A percentile compares a stretch with the other conserved stretches of the same genome.
These are phyloP conservation scores for Mythimna pallens DNA, from an alignment of 2,888 invertebrate species.

Conservation along the genomic window DNA sequence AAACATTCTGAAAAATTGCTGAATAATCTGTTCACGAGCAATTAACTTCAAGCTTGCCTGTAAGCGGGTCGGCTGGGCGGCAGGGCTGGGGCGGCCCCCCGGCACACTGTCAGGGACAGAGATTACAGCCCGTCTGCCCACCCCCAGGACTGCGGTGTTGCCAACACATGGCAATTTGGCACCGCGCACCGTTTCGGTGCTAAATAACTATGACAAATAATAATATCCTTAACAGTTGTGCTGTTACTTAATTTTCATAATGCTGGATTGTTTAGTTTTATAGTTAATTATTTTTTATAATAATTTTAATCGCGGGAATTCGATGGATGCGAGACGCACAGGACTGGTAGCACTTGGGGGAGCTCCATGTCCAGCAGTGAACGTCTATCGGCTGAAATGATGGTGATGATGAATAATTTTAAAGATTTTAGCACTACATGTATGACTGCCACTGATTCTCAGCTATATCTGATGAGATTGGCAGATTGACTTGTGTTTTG, in stretches of 20 bases:
- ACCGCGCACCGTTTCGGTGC: slow-evolving; percentile 48
- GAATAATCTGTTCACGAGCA: slow-evolving; percentile 66
- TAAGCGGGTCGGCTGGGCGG: slow-evolving; percentile 42
- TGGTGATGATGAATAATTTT: too few species aligned
- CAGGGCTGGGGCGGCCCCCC: slow-evolving; percentile 52
- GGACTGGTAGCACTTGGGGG: too few species aligned
- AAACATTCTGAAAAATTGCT: slow-evolving; percentile 64
- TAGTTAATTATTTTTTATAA: slow-evolving; percentile 5
- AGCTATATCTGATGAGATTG: too few species aligned
- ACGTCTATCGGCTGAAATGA: too few species aligned
- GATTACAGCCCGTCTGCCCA: slow-evolving; percentile 51
- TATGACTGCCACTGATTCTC: too few species aligned
- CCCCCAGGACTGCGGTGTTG: slow-evolving; percentile 53
- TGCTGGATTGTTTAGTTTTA: slow-evolving; percentile 32
- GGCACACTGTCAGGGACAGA: slow-evolving; percentile 63
- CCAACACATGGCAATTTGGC: slow-evolving; percentile 67
- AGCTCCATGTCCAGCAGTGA: too few species aligned
- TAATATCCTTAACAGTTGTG: slow-evolving; percentile 59
- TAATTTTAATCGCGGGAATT: background rate
- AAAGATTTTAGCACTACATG: too few species aligned
- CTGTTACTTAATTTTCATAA: slow-evolving; percentile 53
- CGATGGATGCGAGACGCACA: too few species aligned
- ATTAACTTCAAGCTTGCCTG: slow-evolving; percentile 63
- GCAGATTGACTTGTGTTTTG: too few species aligned
- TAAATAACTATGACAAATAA: slow-evolving; percentile 64